Conservation (phyloP, 2,113 vertebrate species). For the Pica pica region DNA sequence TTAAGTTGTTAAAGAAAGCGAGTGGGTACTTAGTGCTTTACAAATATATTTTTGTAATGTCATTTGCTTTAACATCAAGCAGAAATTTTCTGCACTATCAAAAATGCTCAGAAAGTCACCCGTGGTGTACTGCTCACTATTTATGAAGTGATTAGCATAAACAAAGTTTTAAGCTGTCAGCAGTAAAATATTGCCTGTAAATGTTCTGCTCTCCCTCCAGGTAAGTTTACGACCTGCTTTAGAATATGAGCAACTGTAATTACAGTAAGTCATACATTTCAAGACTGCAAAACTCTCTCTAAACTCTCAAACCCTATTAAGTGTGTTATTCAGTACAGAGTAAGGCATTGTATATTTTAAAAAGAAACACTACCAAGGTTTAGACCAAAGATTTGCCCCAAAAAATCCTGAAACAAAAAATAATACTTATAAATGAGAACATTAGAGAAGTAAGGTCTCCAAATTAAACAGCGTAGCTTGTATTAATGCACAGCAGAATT, state of each 20-base stretch:
- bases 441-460: not conserved
- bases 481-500: not conserved
- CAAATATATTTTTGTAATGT: not conserved
- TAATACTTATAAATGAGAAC: not conserved
- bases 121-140: not conserved
- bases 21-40: not conserved
- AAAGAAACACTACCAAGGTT: not conserved
- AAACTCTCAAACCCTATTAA: not conserved
- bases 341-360: not conserved
- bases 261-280: conserved; percentile 23
- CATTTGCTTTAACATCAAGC: not conserved
- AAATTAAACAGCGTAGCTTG: not conserved
- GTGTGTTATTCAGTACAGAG: not conserved
- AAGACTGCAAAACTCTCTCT: not conserved
- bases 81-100: not conserved
- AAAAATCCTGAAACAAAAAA: not conserved
- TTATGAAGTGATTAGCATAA: conserved; percentile 47
- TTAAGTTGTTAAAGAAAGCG: not conserved
- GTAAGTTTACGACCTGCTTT: conserved; percentile 32
- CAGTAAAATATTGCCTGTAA: conserved; percentile 38
- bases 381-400: not conserved
- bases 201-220: conserved; percentile 10
- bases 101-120: not conserved
- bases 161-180: conserved; percentile 46
- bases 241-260: conserved; percentile 23